Evolutionary conservation across 2,113 vertebrate species (phyloP), one percentile per base, ranked within the genome.

Genomic region (Fulmarus glacialis): DNA sequence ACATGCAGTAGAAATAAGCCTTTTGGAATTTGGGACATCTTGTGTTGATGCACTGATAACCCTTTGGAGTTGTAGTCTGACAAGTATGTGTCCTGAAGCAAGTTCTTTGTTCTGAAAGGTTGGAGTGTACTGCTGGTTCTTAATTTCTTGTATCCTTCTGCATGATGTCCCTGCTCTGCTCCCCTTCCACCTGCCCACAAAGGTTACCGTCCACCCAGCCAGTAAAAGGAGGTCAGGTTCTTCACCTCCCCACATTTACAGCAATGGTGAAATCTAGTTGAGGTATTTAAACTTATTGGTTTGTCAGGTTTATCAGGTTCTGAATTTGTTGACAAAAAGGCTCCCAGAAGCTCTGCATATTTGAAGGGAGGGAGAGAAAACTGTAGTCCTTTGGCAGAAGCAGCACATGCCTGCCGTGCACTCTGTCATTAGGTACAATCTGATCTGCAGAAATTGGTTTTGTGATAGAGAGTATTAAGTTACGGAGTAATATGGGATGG

Each of bases 401-500:
- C 4, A 48, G 6, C 55, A 22, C 3, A 2, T 1, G 2, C 34
- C 24, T 36, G 47, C 53, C 8, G 1, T 32, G 43, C 3, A 4
- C 8, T 40, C 70, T 82, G 48, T 82, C 22, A 21, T n/a, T 32
- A 78, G 32, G 32, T n/a, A 29, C 3, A 1, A 23, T 71, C 42
- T 62, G 27, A 50, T 48, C 45, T 85, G 43, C n/a, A 82, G 45
- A 78, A 91, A 48, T 40, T 58, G 13, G 16, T 9, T 63, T 72
- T 52, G 19, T 50, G 38, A 34, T n/a, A 63, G 64, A 38, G 8
- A 29, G 7, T 12, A 8, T 56, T 43, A 43, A 47, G 47, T n/a
- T 94, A 58, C 0, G 0, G 50, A 53, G 24, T 47, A 38, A 34
- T 48, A 71, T 0, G 2, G 27, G 32, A 23, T 43, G n/a, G 23